Percentiles rank a stretch among this genome's conserved stretches.
Evolutionary conservation across 2,797 vertebrate genomes (phyloP).

Genomic region (Poecilia picta): DNA sequence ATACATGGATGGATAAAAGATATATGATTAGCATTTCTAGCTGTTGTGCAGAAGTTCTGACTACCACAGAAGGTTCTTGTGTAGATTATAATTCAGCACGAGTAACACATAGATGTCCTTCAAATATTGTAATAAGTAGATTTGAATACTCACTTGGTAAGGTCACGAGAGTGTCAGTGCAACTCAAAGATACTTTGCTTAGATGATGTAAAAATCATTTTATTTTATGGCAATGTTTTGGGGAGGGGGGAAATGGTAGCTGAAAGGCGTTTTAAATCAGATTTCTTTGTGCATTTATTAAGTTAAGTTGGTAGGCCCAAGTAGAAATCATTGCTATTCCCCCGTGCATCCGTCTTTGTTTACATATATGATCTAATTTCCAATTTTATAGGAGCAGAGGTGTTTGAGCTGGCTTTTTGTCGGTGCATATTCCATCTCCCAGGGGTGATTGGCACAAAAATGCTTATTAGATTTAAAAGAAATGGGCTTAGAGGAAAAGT

Average conservation of each 20-base stretch:
- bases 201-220: constrained; percentile 25
- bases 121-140: constrained; percentile 22
- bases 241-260: neutral
- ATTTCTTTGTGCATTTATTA: constrained; percentile 35
- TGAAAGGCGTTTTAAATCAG: constrained; percentile 19
- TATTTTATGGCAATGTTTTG: constrained; percentile 15
- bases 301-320: constrained; percentile 26
- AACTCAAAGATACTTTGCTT: constrained; percentile 7
- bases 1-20: neutral
- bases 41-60: neutral
- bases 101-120: constrained; percentile 12
- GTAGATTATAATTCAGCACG: constrained; percentile 8
- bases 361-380: constrained; percentile 57
- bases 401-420: constrained; percentile 4
- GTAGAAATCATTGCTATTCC: constrained; percentile 30
- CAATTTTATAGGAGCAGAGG: constrained; percentile 17
- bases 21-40: constrained; percentile 13
- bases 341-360: constrained; percentile 29
- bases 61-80: neutral
- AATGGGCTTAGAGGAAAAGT: constrained; percentile 48
- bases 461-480: constrained; percentile 35
- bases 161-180: constrained; percentile 18
- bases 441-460: constrained; percentile 28
- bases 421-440: constrained; percentile 10
- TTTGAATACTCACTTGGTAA: constrained; percentile 8